Evolutionary conservation across 1,140 invertebrate species (phyloP).

Genomic region (Hetaerina americana): DNA sequence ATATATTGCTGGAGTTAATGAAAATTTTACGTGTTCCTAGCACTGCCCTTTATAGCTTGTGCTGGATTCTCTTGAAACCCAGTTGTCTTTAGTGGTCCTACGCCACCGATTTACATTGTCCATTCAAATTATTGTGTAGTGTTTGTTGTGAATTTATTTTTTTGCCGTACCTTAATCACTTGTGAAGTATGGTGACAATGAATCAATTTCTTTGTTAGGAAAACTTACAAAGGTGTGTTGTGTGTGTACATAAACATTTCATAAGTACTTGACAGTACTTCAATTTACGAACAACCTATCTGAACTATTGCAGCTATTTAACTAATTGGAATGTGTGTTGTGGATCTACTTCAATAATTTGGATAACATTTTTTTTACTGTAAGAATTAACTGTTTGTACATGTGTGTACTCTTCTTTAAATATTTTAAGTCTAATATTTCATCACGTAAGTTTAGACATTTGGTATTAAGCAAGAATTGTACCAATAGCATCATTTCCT

Average conservation of each 20-base stretch:
- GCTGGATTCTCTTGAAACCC: not conserved
- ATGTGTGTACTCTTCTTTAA: not conserved
- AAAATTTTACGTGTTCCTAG: not conserved
- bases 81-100: not conserved
- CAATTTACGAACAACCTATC: not conserved
- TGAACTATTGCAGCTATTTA: not conserved
- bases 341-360: not conserved
- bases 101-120: not conserved
- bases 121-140: not conserved
- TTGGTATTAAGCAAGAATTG: not conserved
- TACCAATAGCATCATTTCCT: not conserved
- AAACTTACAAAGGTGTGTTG: not conserved
- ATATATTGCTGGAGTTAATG: not conserved
- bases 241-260: not conserved
- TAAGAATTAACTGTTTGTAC: not conserved
- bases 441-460: not conserved
- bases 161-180: not conserved
- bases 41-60: not conserved
- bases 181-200: not conserved
- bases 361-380: not conserved
- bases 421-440: constrained; percentile 1
- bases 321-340: not conserved
- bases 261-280: not conserved
- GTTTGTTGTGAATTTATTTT: not conserved
- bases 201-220: not conserved